Conservation (phyloP, 2,888 invertebrate species). For the Apotomis capreana region DNA sequence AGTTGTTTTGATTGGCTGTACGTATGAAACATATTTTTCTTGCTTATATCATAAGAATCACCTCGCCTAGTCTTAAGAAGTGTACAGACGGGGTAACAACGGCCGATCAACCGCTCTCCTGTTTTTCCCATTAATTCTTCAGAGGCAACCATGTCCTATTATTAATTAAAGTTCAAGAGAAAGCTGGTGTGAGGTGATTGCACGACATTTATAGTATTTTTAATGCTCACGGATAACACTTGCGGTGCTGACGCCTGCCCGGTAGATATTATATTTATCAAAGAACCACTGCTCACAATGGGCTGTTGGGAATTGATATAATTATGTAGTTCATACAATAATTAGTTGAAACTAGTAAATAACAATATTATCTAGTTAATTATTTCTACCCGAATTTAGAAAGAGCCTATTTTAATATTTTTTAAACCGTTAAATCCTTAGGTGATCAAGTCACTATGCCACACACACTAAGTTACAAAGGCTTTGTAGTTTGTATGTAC, state of each 20-base stretch:
- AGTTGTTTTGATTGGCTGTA: too few species aligned
- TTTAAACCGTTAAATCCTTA: too few species aligned
- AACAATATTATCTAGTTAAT: neutral
- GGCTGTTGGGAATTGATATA: slow-evolving; percentile 67
- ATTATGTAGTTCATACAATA: slow-evolving; percentile 37
- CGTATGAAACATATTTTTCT: too few species aligned
- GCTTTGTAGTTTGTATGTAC: too few species aligned
- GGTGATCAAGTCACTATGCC: too few species aligned
- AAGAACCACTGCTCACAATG: slow-evolving; percentile 76
- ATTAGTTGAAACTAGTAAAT: neutral
- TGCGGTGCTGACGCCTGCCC: slow-evolving; percentile 79
- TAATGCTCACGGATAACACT: slow-evolving; percentile 77
- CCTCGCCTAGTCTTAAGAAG: too few species aligned
- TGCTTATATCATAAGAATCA: too few species aligned
- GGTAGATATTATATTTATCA: slow-evolving; percentile 81
- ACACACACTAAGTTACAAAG: too few species aligned
- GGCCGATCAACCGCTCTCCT: too few species aligned
- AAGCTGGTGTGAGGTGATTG: slow-evolving; percentile 54
- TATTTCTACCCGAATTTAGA: neutral
- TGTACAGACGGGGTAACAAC: too few species aligned
- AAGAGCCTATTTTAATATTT: too few species aligned
- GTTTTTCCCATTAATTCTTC: neutral
- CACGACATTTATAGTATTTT: slow-evolving; percentile 25
- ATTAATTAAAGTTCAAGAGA: slow-evolving; percentile 8
- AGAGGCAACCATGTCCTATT: slow-evolving; percentile 7